Evolutionary conservation across 2,113 vertebrate genomes (phyloP).

Genomic region (Conger conger): DNA sequence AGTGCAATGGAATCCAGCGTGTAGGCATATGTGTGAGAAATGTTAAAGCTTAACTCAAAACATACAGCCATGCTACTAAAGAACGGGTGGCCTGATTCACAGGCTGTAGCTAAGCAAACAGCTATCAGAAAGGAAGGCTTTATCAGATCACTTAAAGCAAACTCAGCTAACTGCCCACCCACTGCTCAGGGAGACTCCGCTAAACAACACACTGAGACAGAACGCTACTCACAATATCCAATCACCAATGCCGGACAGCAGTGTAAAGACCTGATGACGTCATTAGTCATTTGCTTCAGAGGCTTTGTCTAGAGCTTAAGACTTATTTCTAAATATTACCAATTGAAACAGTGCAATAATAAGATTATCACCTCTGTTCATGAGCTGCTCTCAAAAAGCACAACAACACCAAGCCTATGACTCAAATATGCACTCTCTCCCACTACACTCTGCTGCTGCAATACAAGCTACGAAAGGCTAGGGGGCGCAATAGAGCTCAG

Average conservation of each 20-base stretch:
- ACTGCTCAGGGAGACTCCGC: not conserved
- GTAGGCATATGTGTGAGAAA: not conserved
- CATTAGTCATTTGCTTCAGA: not conserved
- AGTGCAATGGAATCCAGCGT: not conserved
- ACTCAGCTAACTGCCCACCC: not conserved
- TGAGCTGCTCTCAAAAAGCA: not conserved
- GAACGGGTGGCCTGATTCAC: not conserved
- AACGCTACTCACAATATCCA: not conserved
- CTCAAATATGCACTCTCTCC: not conserved
- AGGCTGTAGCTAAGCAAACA: not conserved
- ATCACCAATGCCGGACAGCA: not conserved
- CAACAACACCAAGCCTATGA: not conserved
- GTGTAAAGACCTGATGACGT: no score
- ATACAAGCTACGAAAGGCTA: not conserved
- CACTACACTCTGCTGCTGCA: not conserved
- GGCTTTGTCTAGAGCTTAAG: not conserved
- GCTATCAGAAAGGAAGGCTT: not conserved
- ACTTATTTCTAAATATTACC: not conserved
- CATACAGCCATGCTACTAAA: not conserved
- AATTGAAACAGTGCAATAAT: not conserved
- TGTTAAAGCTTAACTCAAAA: slow-evolving; percentile 34
- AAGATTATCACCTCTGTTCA: not conserved
- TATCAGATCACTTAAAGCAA: slow-evolving; percentile 4
- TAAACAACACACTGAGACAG: not conserved
- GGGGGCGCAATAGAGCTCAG: not conserved